Percentiles rank a stretch among this genome's conserved stretches.
Conservation (phyloP, 2,113 vertebrate genomes). For the Cephalophus harveyi region DNA sequence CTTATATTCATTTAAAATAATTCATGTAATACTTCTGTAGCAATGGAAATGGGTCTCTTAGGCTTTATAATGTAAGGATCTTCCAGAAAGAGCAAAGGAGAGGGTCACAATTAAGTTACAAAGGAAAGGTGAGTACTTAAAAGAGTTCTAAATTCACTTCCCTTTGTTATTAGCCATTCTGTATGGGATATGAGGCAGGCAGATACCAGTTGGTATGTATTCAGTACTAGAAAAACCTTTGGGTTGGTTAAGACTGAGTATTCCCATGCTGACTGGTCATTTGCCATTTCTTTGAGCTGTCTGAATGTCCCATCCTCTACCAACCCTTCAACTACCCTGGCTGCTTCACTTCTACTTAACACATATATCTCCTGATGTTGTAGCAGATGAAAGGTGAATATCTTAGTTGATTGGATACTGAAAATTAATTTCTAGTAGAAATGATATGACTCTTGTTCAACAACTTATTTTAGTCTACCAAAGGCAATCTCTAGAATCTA, state of each 20-base stretch:
- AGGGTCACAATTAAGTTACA: not conserved
- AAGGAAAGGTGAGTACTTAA: not conserved
- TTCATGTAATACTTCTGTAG: not conserved
- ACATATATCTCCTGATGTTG: not conserved
- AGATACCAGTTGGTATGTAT: not conserved
- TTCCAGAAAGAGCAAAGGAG: not conserved
- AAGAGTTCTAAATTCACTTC: not conserved
- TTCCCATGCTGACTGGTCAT: not conserved
- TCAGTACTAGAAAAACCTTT: not conserved
- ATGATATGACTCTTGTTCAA: not conserved
- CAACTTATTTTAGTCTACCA: not conserved
- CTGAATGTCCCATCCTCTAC: not conserved
- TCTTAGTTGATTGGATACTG: not conserved
- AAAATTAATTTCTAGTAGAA: not conserved
- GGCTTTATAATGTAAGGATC: not conserved
- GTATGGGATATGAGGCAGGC: not conserved
- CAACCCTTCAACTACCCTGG: not conserved
- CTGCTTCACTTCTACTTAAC: not conserved
- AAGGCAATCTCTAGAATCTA: not conserved
- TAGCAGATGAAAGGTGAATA: not conserved
- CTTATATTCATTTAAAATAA: not conserved
- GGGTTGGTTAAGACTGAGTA: not conserved
- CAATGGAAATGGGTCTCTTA: not conserved
- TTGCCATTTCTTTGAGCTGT: not conserved
- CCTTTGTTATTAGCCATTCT: not conserved